A percentile compares a stretch with the other conserved stretches of the same genome.
Conservation (phyloP, 92 coral and sea anemone genomes). For the Porites evermanni region DNA sequence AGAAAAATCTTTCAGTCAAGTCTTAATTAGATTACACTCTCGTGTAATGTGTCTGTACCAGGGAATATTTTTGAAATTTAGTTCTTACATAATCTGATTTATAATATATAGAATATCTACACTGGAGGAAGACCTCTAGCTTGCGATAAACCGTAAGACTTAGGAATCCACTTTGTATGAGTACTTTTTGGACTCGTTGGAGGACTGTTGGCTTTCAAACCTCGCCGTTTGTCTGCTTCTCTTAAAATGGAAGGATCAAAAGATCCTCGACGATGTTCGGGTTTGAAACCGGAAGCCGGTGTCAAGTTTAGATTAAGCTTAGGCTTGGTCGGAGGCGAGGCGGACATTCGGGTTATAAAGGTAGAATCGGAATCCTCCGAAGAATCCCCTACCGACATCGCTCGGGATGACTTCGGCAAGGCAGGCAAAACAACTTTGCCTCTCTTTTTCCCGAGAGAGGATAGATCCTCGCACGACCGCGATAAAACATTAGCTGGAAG, state of each 20-base stretch:
- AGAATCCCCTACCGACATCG: conserved; percentile 32
- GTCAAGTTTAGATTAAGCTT: conserved; percentile 52
- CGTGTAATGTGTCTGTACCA: too few relatives aligned
- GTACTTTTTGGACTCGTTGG: conserved; percentile 41
- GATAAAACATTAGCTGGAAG: conserved; percentile 55
- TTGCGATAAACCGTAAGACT: conserved; percentile 48
- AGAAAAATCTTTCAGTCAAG: too few relatives aligned
- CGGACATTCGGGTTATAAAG: conserved; percentile 69
- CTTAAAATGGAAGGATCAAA: conserved; percentile 67
- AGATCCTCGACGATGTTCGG: conserved; percentile 84
- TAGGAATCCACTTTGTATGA: conserved; percentile 88
- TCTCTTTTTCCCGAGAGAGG: conserved; percentile 46
- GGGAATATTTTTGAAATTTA: neutral
- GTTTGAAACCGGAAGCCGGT: conserved; percentile 64
- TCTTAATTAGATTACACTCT: too few relatives aligned
- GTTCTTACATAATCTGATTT: neutral
- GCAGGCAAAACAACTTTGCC: conserved; percentile 68
- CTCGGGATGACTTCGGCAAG: conserved; percentile 31
- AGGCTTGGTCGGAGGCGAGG: conserved; percentile 62
- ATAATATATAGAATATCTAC: neutral
- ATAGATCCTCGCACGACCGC: conserved; percentile 78
- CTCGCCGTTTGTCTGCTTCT: conserved; percentile 65
- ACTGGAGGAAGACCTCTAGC: conserved; percentile 74
- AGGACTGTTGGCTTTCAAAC: conserved; percentile 26
- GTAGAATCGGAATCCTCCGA: conserved; percentile 65